Conservation (phyloP, 2,797 vertebrate genomes). For the Bradypus variegatus region DNA sequence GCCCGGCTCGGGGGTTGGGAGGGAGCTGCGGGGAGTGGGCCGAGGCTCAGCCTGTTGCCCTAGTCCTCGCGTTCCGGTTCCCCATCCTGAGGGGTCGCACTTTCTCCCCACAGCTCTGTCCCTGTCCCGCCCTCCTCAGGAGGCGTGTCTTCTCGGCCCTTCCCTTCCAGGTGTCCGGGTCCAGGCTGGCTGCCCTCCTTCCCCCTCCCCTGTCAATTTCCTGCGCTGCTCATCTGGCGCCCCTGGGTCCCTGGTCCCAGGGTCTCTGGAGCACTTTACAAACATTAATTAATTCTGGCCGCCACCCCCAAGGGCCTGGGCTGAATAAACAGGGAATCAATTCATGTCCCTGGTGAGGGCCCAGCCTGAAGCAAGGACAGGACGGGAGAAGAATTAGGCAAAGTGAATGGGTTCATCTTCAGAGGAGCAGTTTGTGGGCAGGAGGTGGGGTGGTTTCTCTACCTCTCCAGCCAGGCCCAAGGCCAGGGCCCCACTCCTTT, state of each 20-base stretch:
- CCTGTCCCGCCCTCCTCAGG: neutral
- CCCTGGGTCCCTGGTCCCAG: constrained; percentile 52
- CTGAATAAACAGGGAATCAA: constrained; percentile 8
- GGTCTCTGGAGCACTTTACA: constrained; percentile 50
- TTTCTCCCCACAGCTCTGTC: neutral
- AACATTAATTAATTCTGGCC: constrained; percentile 66
- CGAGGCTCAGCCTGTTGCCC: neutral
- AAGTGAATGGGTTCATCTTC: neutral
- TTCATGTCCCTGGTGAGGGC: neutral
- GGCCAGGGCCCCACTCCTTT: neutral
- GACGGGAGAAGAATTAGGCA: neutral
- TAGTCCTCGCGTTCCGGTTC: neutral
- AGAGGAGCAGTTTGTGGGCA: neutral
- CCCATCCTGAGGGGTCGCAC: neutral
- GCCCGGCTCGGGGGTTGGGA: neutral
- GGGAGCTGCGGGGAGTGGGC: neutral
- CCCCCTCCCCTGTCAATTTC: constrained; percentile 50
- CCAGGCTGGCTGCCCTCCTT: neutral
- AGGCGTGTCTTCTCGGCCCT: neutral
- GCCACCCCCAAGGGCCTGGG: constrained; percentile 49
- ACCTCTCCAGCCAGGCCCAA: neutral
- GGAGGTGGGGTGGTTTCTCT: neutral
- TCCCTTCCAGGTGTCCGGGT: neutral
- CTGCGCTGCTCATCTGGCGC: constrained; percentile 58
- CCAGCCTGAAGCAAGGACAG: neutral